A percentile compares a stretch with the other conserved stretches of the same genome.
phyloP scores from a whole-genome alignment of 2,888 invertebrate genomes.

The Drosophila demipolita region DNA sequence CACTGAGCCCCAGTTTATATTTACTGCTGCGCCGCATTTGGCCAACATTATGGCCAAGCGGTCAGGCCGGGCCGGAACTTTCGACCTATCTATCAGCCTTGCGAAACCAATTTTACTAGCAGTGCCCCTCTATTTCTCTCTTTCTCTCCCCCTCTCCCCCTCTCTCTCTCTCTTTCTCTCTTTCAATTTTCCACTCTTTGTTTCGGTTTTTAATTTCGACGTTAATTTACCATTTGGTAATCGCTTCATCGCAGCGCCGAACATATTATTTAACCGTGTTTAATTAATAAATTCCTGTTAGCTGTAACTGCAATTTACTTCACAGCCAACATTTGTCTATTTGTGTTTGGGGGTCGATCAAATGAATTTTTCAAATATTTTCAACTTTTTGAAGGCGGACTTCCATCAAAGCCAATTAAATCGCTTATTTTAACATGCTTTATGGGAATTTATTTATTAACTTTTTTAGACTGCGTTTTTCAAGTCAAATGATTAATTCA shows the following conservation, averaged over 20 bases:
- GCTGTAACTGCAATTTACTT: slow-evolving; percentile 36
- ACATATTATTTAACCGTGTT: slow-evolving; percentile 48
- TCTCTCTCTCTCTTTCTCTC: slow-evolving; percentile 15
- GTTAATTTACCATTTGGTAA: slow-evolving; percentile 27
- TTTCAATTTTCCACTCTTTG: slow-evolving; percentile 12
- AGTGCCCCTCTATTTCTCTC: slow-evolving; percentile 12
- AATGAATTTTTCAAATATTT: neutral
- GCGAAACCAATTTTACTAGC: slow-evolving; percentile 25
- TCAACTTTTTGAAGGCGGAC: neutral
- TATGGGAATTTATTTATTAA: neutral
- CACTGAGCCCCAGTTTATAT: slow-evolving; percentile 51
- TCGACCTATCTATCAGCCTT: slow-evolving; percentile 50
- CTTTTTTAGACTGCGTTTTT: neutral
- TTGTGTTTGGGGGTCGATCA: neutral
- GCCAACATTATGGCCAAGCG: slow-evolving; percentile 44
- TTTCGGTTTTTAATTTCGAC: slow-evolving; percentile 18
- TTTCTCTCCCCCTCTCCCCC: slow-evolving; percentile 30
- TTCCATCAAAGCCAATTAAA: neutral
- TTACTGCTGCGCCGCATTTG: slow-evolving; percentile 63
- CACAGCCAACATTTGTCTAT: neutral
- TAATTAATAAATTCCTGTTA: slow-evolving; percentile 60
- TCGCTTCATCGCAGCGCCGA: slow-evolving; percentile 3
- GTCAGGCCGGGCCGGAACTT: slow-evolving; percentile 2
- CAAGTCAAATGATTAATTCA: neutral
- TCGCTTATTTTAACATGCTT: too few species aligned